Evolutionary conservation across 2,888 invertebrate genomes (phyloP).

Genomic region (Callyntrura sp.): DNA sequence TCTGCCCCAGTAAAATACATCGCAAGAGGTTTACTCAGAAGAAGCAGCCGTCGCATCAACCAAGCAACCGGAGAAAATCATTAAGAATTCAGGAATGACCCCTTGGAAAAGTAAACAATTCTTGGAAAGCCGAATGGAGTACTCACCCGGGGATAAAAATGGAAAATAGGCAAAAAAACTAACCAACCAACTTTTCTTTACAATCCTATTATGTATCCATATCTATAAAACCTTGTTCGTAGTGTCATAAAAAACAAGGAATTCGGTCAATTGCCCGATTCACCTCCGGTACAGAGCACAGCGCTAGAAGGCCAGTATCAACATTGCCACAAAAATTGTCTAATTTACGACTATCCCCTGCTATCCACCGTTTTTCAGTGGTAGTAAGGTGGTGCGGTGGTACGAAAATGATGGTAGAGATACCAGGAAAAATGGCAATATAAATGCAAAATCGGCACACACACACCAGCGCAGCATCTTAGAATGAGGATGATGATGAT

Average conservation of each 20-base stretch:
- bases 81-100: constrained; percentile 36
- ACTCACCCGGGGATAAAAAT: constrained; percentile 30
- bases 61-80: constrained; percentile 25
- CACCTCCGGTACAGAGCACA: too few species aligned
- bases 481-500: not conserved
- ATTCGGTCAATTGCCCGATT: constrained; percentile 43
- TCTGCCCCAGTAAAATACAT: not conserved
- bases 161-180: not conserved
- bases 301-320: too few species aligned
- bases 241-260: not conserved
- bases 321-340: not conserved
- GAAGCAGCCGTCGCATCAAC: too few species aligned
- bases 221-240: too few species aligned
- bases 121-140: not conserved
- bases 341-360: constrained; percentile 16
- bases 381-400: not conserved
- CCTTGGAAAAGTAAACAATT: constrained; percentile 40
- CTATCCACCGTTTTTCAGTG: not conserved
- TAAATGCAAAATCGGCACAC: constrained; percentile 22
- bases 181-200: not conserved
- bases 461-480: not conserved
- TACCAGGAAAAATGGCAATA: constrained; percentile 5
- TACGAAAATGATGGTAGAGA: too few species aligned
- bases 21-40: too few species aligned
- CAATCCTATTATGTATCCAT: too few species aligned